These are phyloP conservation scores for Anadara kagoshimensis DNA, from an alignment of 1,140 invertebrate species.

Conservation along the genomic window DNA sequence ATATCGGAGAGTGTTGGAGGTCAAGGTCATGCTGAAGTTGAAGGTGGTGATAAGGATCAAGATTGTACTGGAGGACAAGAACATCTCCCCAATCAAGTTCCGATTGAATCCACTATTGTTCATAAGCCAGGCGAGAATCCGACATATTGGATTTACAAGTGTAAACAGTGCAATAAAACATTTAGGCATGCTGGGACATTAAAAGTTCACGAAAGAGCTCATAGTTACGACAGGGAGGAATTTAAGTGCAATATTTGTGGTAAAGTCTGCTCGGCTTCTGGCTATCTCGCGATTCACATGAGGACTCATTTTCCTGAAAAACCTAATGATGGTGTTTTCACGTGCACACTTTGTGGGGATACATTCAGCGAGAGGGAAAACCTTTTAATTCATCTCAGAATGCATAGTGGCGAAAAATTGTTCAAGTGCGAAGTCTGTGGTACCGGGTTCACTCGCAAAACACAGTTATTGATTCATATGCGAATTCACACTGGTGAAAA, in stretches of 20 bases:
- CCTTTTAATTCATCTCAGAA: conserved; percentile 33
- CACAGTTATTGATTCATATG: conserved; percentile 69
- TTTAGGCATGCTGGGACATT: conserved; percentile 16
- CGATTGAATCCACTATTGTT: too few species aligned
- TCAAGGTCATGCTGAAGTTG: too few species aligned
- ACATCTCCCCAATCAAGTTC: too few species aligned
- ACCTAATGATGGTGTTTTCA: neutral
- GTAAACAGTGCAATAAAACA: conserved; percentile 7
- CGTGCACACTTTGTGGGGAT: conserved; percentile 15
- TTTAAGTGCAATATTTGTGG: conserved; percentile 38
- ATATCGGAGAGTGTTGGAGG: too few species aligned
- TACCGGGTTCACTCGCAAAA: conserved; percentile 71
- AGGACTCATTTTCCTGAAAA: conserved; percentile 12
- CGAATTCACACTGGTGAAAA: conserved; percentile 73
- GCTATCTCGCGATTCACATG: conserved; percentile 37
- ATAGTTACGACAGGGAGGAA: conserved; percentile 20
- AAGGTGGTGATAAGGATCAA: too few species aligned
- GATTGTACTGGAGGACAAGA: too few species aligned
- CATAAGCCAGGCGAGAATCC: neutral
- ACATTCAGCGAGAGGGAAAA: conserved; percentile 40
- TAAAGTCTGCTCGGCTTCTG: conserved; percentile 25
- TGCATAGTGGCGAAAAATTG: conserved; percentile 47
- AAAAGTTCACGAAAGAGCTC: conserved; percentile 20
- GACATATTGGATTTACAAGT: conserved; percentile 1
- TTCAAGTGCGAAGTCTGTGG: conserved; percentile 59